Base-by-base conservation (phyloP, 92 coral and sea anemone species). In the Heteractis magnifica region DNA sequence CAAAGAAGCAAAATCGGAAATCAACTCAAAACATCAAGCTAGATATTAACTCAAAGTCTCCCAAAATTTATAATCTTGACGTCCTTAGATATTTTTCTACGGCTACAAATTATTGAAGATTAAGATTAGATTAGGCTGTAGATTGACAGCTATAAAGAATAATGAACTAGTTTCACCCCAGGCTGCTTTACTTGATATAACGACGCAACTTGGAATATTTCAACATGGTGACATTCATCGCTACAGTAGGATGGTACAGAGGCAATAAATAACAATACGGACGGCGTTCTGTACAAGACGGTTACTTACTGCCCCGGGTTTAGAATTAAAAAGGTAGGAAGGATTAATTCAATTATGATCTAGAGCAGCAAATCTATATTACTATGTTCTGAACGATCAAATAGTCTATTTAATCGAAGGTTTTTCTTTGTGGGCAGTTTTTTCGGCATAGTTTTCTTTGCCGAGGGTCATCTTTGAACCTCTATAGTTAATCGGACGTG, bases 101-200 rank as follows among this genome's bases (percentile, higher is more conserved):
- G 15, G 49, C 44, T 68, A 68, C 19, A 68, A 68, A 68, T 68
- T 62, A 12, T 26, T 68, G 44, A 68, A 68, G 73, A 19, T 13
- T 13, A 68, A 19, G 20, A 4, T 68, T 68, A 26, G 50, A 68
- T 68, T 68, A n/a, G 23, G 73, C 48, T 2, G 73, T 68, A 13
- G 49, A 68, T 68, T 68, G 73, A 68, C 73, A 34, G 73, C 48
- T 68, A 68, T 20, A 68, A 68, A 68, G 10, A 23, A 68, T 68
- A 68, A 68, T 68, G 73, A 48, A 20, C 48, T 10, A 68, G 49
- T 68, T n/a, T 68, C 10, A 48, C 73, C 73, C 73, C 26, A 26
- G 73, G 73, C 50, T 26, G 9, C 58, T 53, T 53, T 8, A 53
- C 58, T 12, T 53, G 58, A 53, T 53, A 53, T 53, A 53, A 53